Percentiles rank a stretch among this genome's conserved stretches.
Conservation (phyloP, 2,113 vertebrate genomes). For the Toxotes chatareus region DNA sequence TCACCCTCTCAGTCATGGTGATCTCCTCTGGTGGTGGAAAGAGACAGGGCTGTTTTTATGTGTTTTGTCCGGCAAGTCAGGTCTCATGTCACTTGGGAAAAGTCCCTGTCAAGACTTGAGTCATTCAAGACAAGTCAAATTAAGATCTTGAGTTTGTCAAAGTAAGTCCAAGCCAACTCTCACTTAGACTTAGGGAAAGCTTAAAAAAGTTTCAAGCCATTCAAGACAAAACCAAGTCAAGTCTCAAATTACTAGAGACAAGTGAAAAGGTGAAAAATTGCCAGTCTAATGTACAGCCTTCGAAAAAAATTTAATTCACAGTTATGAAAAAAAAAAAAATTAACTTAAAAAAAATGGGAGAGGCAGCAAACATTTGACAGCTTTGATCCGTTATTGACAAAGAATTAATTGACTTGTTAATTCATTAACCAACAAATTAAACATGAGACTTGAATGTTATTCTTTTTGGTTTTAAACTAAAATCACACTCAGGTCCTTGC, state of each 20-base stretch:
- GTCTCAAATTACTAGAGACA: not conserved
- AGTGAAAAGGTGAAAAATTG: not conserved
- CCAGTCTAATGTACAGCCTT: too few relatives aligned
- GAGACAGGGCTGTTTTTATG: not conserved
- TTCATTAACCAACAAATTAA: too few relatives aligned
- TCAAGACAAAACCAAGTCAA: not conserved
- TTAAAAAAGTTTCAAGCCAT: not conserved
- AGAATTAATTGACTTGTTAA: too few relatives aligned
- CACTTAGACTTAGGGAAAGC: not conserved
- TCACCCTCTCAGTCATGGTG: constrained; percentile 63
- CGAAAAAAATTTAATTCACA: not conserved
- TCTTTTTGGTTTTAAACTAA: not conserved
- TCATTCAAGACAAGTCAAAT: not conserved
- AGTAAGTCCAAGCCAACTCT: not conserved
- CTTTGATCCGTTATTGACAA: not conserved
- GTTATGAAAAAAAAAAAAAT: not conserved
- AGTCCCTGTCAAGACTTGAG: not conserved
- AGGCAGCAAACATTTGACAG: not conserved
- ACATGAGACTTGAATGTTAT: not conserved
- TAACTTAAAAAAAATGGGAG: too few relatives aligned
- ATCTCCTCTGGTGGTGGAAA: not conserved
- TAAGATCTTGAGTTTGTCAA: not conserved
- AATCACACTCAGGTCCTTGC: not conserved
- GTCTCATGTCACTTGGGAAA: not conserved
- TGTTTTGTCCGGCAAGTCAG: not conserved